Conservation (phyloP, 2,888 invertebrate species). For the Disparrhopalites patrizii region DNA sequence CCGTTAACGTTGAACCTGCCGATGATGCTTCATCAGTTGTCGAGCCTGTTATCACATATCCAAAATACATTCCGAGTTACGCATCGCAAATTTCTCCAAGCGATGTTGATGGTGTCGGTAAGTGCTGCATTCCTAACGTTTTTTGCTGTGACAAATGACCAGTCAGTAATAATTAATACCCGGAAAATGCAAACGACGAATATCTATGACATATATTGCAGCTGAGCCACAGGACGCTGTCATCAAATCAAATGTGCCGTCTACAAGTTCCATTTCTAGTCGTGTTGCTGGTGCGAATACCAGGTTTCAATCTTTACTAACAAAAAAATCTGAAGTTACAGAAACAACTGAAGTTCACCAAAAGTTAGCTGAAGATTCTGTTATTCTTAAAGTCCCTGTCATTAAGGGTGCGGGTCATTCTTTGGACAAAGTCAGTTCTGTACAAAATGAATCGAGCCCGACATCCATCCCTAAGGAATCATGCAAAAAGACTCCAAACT, state of each 20-base stretch:
- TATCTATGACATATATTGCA: no score
- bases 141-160: no score
- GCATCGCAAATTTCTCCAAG: constrained; percentile 19
- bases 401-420: neutral
- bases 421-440: neutral
- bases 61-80: constrained; percentile 45
- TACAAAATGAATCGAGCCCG: neutral
- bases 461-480: neutral
- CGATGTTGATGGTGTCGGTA: no score
- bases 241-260: no score
- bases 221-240: no score
- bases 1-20: neutral
- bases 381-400: constrained; percentile 18
- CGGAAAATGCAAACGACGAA: no score
- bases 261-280: constrained; percentile 5
- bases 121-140: no score
- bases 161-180: no score
- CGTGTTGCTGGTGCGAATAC: neutral
- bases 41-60: constrained; percentile 38
- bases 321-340: neutral
- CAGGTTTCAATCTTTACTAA: neutral
- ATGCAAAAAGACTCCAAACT: neutral
- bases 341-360: neutral
- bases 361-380: neutral
- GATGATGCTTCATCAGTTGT: constrained; percentile 1